Evolutionary conservation across 2,797 vertebrate species (phyloP).

Genomic region (Mormyrops boulengeri): DNA sequence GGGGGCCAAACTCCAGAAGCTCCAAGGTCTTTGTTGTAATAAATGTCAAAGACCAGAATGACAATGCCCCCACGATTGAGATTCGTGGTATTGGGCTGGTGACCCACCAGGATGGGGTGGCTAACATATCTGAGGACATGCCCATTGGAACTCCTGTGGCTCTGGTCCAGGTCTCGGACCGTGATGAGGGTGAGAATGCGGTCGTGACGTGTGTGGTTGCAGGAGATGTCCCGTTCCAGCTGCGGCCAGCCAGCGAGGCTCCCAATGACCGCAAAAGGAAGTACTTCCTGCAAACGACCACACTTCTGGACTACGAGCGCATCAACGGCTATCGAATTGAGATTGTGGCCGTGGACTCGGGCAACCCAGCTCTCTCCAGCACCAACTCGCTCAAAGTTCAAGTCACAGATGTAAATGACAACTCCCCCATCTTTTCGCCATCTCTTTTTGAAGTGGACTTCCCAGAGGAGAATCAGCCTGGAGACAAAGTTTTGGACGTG

Average conservation of each 20-base stretch:
- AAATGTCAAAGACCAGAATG: slow-evolving; percentile 84
- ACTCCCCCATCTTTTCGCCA: slow-evolving; percentile 80
- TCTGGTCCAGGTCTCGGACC: slow-evolving; percentile 89
- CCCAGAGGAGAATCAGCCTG: slow-evolving; percentile 80
- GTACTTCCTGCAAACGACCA: slow-evolving; percentile 93
- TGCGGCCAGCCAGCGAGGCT: slow-evolving; percentile 82
- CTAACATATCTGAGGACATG: slow-evolving; percentile 94
- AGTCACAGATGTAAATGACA: slow-evolving; percentile 92
- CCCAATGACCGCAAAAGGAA: slow-evolving; percentile 90
- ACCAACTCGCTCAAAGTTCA: slow-evolving; percentile 92
- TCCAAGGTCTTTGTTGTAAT: slow-evolving; percentile 81
- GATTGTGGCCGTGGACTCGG: slow-evolving; percentile 92
- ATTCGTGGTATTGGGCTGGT: slow-evolving; percentile 91
- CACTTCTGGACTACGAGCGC: slow-evolving; percentile 80
- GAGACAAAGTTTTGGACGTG: slow-evolving; percentile 76
- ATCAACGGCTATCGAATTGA: slow-evolving; percentile 88
- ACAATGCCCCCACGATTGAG: slow-evolving; percentile 86
- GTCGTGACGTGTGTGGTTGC: slow-evolving; percentile 94
- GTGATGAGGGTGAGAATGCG: slow-evolving; percentile 89
- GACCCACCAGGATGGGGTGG: slow-evolving; percentile 84
- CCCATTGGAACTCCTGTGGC: slow-evolving; percentile 86
- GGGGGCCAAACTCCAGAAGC: slow-evolving; percentile 80
- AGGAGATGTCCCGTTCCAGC: slow-evolving; percentile 87
- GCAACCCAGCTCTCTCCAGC: slow-evolving; percentile 92
- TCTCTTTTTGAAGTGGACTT: slow-evolving; percentile 77